Percentiles rank a stretch among this genome's conserved stretches.
These are phyloP conservation scores for Marronus borbonicus DNA, from an alignment of 2,888 invertebrate species.

Conservation along the genomic window DNA sequence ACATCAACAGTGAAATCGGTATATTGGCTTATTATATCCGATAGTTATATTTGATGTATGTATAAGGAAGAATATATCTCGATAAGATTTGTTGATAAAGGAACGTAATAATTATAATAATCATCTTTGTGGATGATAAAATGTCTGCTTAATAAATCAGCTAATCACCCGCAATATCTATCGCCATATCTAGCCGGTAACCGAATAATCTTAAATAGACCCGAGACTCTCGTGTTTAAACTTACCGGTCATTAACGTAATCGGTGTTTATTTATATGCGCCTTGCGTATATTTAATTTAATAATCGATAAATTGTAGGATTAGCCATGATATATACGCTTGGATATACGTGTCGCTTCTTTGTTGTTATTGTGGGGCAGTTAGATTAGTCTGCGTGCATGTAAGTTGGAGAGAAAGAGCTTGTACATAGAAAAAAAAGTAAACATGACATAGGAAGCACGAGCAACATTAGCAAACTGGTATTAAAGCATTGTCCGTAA, in stretches of 20 bases:
- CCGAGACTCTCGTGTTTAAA: not conserved
- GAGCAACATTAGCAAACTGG: no score
- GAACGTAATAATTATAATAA: constrained; percentile 17
- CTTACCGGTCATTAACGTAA: constrained; percentile 20
- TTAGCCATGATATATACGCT: constrained; percentile 21
- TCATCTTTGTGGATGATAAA: not conserved
- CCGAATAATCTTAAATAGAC: not conserved
- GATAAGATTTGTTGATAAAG: not conserved
- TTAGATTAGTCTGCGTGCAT: no score
- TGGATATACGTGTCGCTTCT: not conserved
- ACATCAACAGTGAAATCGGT: no score
- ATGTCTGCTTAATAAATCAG: constrained; percentile 23
- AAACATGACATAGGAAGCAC: no score
- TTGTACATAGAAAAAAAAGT: no score
- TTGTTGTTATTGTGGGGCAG: no score
- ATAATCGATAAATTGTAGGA: constrained; percentile 43
- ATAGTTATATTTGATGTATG: no score
- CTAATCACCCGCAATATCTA: constrained; percentile 9
- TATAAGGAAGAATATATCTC: not conserved
- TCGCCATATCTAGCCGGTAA: not conserved
- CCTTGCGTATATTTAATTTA: constrained; percentile 25
- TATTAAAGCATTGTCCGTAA: no score
- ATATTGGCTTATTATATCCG: no score
- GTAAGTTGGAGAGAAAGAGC: no score
- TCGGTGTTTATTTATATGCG: constrained; percentile 17